Evolutionary conservation across 2,113 vertebrate species (phyloP).

Genomic region (Oreochromis niloticus): DNA sequence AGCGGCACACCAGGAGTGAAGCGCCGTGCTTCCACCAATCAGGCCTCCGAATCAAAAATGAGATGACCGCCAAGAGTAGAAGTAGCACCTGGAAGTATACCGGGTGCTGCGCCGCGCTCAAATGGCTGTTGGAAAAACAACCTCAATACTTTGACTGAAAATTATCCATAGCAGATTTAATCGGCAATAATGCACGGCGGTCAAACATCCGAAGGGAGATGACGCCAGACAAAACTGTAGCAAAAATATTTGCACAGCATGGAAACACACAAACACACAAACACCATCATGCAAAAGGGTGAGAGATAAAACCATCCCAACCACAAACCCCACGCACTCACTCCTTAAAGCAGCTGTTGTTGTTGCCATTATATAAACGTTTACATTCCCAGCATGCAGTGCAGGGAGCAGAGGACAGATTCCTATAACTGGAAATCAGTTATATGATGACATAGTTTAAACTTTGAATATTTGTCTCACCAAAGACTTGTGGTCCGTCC

Average conservation of each 20-base stretch:
- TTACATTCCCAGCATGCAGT: background rate
- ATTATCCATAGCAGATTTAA: background rate
- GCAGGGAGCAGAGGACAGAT: background rate
- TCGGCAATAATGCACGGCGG: fast-evolving
- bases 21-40: fast-evolving
- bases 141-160: fast-evolving
- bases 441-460: too few species aligned
- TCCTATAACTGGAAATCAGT: background rate
- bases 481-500: slow-evolving; percentile 33
- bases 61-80: background rate
- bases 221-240: background rate
- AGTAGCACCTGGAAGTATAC: background rate
- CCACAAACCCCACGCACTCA: background rate
- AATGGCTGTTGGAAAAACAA: fast-evolving
- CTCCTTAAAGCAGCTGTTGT: background rate
- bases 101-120: fast-evolving
- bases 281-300: background rate
- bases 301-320: background rate
- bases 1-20: background rate
- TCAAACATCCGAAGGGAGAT: fast-evolving
- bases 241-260: background rate
- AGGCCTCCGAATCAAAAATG: fast-evolving
- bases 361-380: background rate
- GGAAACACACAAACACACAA: background rate
- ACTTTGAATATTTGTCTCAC: background rate